Evolutionary conservation across 1,140 invertebrate genomes (phyloP).

Genomic region (Samia ricini): DNA sequence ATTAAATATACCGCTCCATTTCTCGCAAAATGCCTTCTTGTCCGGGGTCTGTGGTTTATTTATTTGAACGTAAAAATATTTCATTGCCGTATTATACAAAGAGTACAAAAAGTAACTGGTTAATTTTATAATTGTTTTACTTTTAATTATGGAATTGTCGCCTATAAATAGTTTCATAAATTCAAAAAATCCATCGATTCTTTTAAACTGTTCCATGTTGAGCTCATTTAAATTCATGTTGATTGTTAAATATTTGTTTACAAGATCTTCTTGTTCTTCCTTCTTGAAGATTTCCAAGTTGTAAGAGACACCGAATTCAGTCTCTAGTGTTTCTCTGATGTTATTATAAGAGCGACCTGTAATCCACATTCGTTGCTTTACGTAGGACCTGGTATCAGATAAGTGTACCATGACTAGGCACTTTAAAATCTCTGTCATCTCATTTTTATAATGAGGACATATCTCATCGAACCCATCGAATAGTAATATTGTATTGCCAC

Average conservation of each 20-base stretch:
- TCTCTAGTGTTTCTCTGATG: neutral
- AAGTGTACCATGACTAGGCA: neutral
- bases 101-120: neutral
- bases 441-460: neutral
- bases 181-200: conserved; percentile 4
- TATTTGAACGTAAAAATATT: neutral
- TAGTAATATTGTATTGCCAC: conserved; percentile 10
- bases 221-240: neutral
- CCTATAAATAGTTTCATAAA: conserved; percentile 1
- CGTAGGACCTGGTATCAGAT: neutral
- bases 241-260: neutral
- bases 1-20: neutral
- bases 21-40: neutral
- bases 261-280: neutral
- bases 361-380: neutral
- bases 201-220: neutral
- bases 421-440: conserved; percentile 1
- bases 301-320: conserved; percentile 2
- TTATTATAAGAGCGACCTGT: conserved; percentile 4
- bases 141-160: neutral
- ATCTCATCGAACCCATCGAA: conserved; percentile 19
- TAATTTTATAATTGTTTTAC: neutral
- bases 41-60: neutral
- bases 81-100: neutral
- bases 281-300: neutral